Evolutionary conservation across 1,140 invertebrate genomes (phyloP).

Genomic region (Papilio polytes): DNA sequence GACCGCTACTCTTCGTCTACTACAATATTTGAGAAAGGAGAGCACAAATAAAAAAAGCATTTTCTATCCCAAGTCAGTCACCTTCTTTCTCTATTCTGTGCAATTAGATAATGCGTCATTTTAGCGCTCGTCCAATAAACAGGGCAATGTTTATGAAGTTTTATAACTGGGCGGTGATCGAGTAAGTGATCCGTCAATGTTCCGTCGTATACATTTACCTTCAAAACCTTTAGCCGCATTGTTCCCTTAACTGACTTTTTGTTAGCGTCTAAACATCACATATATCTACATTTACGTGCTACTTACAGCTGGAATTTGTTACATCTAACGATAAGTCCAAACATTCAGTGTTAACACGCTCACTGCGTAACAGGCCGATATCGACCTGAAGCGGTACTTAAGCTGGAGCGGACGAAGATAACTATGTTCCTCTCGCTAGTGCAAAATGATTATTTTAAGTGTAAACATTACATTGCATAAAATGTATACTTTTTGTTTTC

Average conservation of each 20-base stretch:
- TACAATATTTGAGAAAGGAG: neutral
- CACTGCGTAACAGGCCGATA: no score
- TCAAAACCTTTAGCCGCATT: slow-evolving; percentile 29
- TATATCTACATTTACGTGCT: slow-evolving; percentile 18
- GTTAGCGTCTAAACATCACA: slow-evolving; percentile 31
- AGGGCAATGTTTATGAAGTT: slow-evolving; percentile 50
- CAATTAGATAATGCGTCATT: slow-evolving; percentile 33
- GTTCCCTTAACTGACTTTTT: slow-evolving; percentile 40
- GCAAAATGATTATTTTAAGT: no score
- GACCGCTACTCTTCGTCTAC: neutral
- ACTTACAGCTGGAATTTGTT: slow-evolving; percentile 34
- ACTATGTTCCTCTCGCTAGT: no score
- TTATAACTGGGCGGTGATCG: slow-evolving; percentile 48
- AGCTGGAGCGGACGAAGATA: no score
- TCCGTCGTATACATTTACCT: slow-evolving; percentile 8
- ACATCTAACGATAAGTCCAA: slow-evolving; percentile 20
- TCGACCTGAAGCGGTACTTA: no score
- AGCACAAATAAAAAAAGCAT: neutral
- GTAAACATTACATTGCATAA: no score
- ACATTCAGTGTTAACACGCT: neutral
- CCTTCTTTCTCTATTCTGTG: neutral
- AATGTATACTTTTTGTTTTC: no score
- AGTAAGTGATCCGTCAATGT: slow-evolving; percentile 46
- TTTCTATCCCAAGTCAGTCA: neutral
- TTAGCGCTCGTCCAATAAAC: slow-evolving; percentile 44